Evolutionary conservation across 2,888 invertebrate genomes (phyloP).

Genomic region (Drosophila siamana): DNA sequence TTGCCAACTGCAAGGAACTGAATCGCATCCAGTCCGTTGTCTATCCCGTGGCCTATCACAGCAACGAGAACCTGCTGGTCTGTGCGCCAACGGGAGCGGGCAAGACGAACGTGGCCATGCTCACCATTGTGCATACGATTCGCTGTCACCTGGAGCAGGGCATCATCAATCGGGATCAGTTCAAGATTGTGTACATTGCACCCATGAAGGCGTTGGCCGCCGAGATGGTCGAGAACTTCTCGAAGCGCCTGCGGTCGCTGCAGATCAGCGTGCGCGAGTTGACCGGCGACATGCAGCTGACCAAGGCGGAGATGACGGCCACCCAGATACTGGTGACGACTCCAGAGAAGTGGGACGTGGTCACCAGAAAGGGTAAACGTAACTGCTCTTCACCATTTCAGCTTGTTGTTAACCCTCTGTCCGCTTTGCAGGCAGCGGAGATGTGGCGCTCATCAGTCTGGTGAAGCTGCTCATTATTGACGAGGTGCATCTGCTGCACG

Average conservation of each 20-base stretch:
- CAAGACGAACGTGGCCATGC: slow-evolving; percentile 98
- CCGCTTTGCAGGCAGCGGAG: slow-evolving; percentile 88
- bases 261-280: slow-evolving; percentile 95
- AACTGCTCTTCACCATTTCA: not conserved
- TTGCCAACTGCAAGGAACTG: slow-evolving; percentile 93
- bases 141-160: slow-evolving; percentile 93
- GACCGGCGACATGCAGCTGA: slow-evolving; percentile 99
- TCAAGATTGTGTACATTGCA: slow-evolving; percentile 99
- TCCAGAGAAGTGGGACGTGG: slow-evolving; percentile 99
- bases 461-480: slow-evolving; percentile 98
- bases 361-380: slow-evolving; percentile 94
- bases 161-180: slow-evolving; percentile 94
- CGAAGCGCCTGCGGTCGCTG: slow-evolving; percentile 90
- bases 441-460: slow-evolving; percentile 94
- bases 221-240: slow-evolving; percentile 98
- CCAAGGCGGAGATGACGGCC: slow-evolving; percentile 95
- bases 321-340: slow-evolving; percentile 99
- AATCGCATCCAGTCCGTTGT: slow-evolving; percentile 99
- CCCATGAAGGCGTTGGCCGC: slow-evolving; percentile 99
- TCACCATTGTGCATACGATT: slow-evolving; percentile 96
- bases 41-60: slow-evolving; percentile 96
- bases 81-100: slow-evolving; percentile 99
- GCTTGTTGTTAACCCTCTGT: not conserved
- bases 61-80: slow-evolving; percentile 98
- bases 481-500: slow-evolving; percentile 98